Evolutionary conservation across 2,113 vertebrate species (phyloP), one percentile per base, ranked within the genome.

Genomic region (Heteronetta atricapilla): DNA sequence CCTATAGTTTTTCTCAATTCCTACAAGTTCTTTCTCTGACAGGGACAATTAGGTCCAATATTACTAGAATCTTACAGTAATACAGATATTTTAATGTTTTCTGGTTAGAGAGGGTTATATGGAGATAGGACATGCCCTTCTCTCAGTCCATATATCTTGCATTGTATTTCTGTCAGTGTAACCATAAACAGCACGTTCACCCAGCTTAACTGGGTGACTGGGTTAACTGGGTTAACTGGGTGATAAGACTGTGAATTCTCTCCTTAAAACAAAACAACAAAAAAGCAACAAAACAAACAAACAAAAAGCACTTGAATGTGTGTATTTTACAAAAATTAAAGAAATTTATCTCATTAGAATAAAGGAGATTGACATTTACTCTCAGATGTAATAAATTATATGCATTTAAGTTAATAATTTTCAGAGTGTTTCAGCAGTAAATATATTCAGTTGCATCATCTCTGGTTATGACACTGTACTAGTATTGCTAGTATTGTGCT

Each of bases 61-160:
- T n/a, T 18, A 84, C 3, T 73, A 50, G 3, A 44, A 53, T 44
- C 29, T 87, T 90, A 52, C 25, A 25, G 25, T 33, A 52, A 52
- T 36, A 76, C 4, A 62, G 42, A 18, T 40, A 40, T 38, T 83
- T 77, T 67, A n/a, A 34, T 0, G 0, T 73, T 79, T 80, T 78
- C 44, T 67, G 42, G 0, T 13, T 50, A 67, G 29, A 38, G 62
- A 76, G 29, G 14, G 1, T 44, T 42, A 33, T 6, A 55, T 53
- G 82, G 15, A 64, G 20, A 29, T 13, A 46, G 28, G 6, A 25
- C 4, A 44, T 19, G 31, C 13, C 44, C 4, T 56, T 20, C 19
- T 80, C 19, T 64, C 13, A 20, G 34, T 53, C 44, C 10, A 7
- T 62, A 7, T 0, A 0, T 46, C 42, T 40, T 44, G 31, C 2